phyloP scores from a whole-genome alignment of 1,140 invertebrate genomes.

The Aradophagus sp. region DNA sequence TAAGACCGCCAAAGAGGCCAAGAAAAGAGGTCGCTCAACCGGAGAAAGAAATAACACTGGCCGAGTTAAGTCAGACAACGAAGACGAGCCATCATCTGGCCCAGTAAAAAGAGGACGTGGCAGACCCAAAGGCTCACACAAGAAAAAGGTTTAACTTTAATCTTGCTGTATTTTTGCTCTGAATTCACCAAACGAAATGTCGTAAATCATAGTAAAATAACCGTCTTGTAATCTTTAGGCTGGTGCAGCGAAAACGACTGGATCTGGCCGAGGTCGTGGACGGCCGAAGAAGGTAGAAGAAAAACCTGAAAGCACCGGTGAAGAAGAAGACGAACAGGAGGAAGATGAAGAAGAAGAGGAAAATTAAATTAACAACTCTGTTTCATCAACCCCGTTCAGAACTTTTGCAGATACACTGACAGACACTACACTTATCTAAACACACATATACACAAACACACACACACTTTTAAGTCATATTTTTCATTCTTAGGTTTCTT shows the following conservation, averaged over 20 bases:
- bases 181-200: too few species aligned
- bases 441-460: conserved; percentile 5
- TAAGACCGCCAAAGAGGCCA: conserved; percentile 69
- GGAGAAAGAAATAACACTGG: conserved; percentile 70
- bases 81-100: conserved; percentile 70
- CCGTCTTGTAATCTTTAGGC: conserved; percentile 49
- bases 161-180: too few species aligned
- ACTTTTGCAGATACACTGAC: conserved; percentile 45
- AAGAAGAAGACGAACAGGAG: conserved; percentile 74
- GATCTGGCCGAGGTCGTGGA: conserved; percentile 69
- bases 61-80: conserved; percentile 70
- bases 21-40: conserved; percentile 71
- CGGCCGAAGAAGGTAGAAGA: conserved; percentile 74
- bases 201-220: too few species aligned
- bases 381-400: conserved; percentile 28
- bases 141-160: conserved; percentile 70
- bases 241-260: conserved; percentile 62
- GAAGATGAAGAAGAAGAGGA: conserved; percentile 74
- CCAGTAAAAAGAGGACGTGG: conserved; percentile 74
- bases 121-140: conserved; percentile 73
- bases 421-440: too few species aligned
- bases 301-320: conserved; percentile 73
- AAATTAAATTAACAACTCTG: conserved; percentile 58
- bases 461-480: conserved; percentile 59
- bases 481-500: conserved; percentile 54